Evolutionary conservation across 1,140 invertebrate genomes (phyloP).

Genomic region (Drosophila yakuba): DNA sequence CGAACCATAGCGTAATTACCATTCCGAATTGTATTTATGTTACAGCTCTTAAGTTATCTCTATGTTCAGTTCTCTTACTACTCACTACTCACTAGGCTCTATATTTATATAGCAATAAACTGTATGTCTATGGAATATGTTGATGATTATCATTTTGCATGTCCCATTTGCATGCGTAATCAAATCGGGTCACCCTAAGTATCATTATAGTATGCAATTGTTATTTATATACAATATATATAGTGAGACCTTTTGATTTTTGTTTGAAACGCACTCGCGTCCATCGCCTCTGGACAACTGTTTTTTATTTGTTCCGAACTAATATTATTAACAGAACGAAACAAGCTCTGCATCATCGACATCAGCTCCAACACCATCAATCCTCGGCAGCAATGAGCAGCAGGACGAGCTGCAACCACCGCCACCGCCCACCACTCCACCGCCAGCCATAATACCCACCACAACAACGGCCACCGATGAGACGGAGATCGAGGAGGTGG

Average conservation of each 20-base stretch:
- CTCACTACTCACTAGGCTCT: slow-evolving; percentile 26
- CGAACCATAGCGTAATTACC: slow-evolving; percentile 46
- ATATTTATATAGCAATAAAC: slow-evolving; percentile 25
- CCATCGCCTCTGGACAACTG: slow-evolving; percentile 51
- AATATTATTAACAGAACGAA: slow-evolving; percentile 85
- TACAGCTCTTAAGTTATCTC: slow-evolving; percentile 45
- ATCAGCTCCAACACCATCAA: slow-evolving; percentile 9
- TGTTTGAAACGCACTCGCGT: slow-evolving; percentile 44
- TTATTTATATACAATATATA: slow-evolving; percentile 17
- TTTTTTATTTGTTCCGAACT: slow-evolving; percentile 80
- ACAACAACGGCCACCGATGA: slow-evolving; percentile 57
- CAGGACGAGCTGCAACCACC: slow-evolving; percentile 57
- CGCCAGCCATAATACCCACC: slow-evolving; percentile 60
- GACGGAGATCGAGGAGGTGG: slow-evolving; percentile 59
- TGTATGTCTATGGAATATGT: slow-evolving; percentile 44
- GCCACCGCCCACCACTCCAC: slow-evolving; percentile 67
- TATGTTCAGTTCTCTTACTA: slow-evolving; percentile 35
- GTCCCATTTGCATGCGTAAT: slow-evolving; percentile 62
- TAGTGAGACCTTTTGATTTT: slow-evolving; percentile 56
- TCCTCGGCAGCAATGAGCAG: slow-evolving; percentile 27
- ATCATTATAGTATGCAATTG: slow-evolving; percentile 48
- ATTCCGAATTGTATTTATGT: slow-evolving; percentile 38
- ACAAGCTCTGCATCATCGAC: slow-evolving; percentile 62
- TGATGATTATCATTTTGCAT: slow-evolving; percentile 66
- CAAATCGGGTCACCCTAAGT: slow-evolving; percentile 29